Evolutionary conservation across 2,888 invertebrate species (phyloP), one percentile per base, ranked within the genome.

Genomic region (Peribatodes rhomboidaria): DNA sequence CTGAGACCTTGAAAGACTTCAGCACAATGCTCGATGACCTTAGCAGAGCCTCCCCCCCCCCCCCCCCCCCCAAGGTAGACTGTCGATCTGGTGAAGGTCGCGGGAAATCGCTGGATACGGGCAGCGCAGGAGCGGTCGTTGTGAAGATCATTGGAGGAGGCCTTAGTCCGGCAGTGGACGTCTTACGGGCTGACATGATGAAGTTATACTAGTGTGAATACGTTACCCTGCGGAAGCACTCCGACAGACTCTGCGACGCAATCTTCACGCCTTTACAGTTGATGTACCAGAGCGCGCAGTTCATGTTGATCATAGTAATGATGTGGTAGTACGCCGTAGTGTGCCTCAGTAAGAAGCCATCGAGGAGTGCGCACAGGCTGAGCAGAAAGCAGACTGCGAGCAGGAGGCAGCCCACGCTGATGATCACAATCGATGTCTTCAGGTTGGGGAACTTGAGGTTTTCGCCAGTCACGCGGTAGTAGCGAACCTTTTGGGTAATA

Each of bases 271-370:
- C 96, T 75, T 94, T 93, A 65, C 95, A 95, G 79, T 96, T 96
- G 59, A 96, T 96, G 74, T 95, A 96, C 96, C 96, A 96, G 1
- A 96, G 86, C 0, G 95, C 95, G 67, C 95, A 95, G 78, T 95
- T 96, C 96, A 96, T 96, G 74, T 96, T 96, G 54, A 96, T 95
- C 95, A 95, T 96, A 0, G 94, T 95, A 35, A 96, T 95, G 49
- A 96, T 95, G 73, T 96, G 96, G 76, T 94, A 94, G 76, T 95
- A 95, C 0, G 95, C 95, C 1, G 86, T 80, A 0, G 95, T 96
- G 73, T 96, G 96, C 77, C 94, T 94, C 11, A 96, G 78, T 2
- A 94, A 93, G 79, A 95, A 96, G 0, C 95, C 96, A 49, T 95
- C 95, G 63, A 96, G 78, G 13, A 95, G 81, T 2, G 94, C 94